Percentiles rank a stretch among this genome's conserved stretches.
Conservation (phyloP, 2,797 vertebrate species). For the Hydrolagus colliei region DNA sequence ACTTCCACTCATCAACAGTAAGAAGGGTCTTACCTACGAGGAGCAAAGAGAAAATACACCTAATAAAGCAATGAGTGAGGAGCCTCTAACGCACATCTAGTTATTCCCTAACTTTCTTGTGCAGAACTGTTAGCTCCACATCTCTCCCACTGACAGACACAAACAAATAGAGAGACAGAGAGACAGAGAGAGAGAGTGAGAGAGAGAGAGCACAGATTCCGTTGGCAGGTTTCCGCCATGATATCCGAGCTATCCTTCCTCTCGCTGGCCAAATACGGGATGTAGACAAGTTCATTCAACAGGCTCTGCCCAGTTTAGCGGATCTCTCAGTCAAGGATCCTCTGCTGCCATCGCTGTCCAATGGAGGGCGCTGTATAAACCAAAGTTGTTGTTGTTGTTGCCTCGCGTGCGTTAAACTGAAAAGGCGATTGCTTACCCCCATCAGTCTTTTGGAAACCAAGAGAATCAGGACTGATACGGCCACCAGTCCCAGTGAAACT, state of each 20-base stretch:
- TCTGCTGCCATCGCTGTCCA: too few relatives aligned
- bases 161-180: not conserved
- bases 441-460: conserved; percentile 56
- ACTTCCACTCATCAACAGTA: conserved; percentile 58
- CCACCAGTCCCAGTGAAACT: conserved; percentile 47
- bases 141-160: not conserved
- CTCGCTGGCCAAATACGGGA: too few relatives aligned
- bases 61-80: conserved; percentile 26
- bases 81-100: not conserved
- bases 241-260: too few relatives aligned
- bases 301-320: too few relatives aligned
- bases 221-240: too few relatives aligned
- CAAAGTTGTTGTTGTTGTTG: too few relatives aligned
- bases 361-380: too few relatives aligned
- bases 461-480: conserved; percentile 55
- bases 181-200: not conserved
- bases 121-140: not conserved
- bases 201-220: not conserved
- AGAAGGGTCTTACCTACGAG: conserved; percentile 60
- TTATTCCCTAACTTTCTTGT: not conserved
- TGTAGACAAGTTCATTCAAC: too few relatives aligned
- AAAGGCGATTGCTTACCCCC: conserved; percentile 49
- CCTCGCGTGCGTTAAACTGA: not conserved
- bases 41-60: not conserved
- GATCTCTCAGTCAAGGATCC: too few relatives aligned